phyloP scores from a whole-genome alignment of 1,140 invertebrate genomes.

The Apocrypta bakeri region DNA sequence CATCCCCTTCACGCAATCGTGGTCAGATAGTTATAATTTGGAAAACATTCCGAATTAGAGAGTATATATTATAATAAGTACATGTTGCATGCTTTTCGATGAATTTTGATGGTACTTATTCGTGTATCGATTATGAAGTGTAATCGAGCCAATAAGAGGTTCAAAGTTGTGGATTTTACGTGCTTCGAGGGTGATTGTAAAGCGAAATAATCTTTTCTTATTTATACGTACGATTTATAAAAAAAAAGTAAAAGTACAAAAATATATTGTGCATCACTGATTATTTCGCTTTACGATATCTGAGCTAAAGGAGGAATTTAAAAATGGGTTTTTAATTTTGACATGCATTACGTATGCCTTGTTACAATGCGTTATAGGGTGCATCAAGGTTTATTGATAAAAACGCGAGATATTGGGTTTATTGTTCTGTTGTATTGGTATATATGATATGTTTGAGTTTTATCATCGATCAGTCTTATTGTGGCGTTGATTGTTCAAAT shows the following conservation, averaged over 20 bases:
- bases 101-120: neutral
- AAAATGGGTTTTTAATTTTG: neutral
- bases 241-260: no score
- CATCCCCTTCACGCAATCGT: neutral
- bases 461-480: neutral
- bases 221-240: neutral
- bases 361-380: slow-evolving; percentile 22
- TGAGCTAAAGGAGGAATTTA: neutral
- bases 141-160: neutral
- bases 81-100: neutral
- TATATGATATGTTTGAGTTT: neutral
- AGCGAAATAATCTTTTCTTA: neutral
- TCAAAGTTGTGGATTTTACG: slow-evolving; percentile 3
- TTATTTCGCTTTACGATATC: slow-evolving; percentile 1
- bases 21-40: neutral
- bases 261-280: no score
- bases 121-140: neutral
- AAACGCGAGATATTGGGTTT: neutral
- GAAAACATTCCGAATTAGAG: neutral
- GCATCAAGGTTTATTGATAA: neutral
- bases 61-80: no score
- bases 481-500: neutral
- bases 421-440: neutral
- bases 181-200: slow-evolving; percentile 6
- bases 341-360: slow-evolving; percentile 37